Percentiles rank a stretch among this genome's conserved stretches.
These are phyloP conservation scores for Drosophila grimshawi DNA, from an alignment of 1,140 invertebrate species.

Conservation along the genomic window DNA sequence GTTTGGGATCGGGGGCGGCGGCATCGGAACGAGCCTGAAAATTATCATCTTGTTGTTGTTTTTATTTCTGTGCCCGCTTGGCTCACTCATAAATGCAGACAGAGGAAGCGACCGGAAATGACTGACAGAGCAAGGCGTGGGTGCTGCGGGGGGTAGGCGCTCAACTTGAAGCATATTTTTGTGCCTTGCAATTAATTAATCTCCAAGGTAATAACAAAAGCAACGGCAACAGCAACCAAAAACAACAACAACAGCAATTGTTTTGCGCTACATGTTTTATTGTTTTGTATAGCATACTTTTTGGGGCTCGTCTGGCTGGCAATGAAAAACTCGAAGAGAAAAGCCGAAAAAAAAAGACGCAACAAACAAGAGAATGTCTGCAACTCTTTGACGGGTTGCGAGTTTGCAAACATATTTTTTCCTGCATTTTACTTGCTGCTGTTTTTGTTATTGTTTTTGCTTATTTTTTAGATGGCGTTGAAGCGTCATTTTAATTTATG, in stretches of 20 bases:
- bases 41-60: slow-evolving; percentile 75
- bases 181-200: slow-evolving; percentile 77
- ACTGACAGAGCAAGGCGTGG: slow-evolving; percentile 55
- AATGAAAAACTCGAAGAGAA: slow-evolving; percentile 25
- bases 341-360: slow-evolving; percentile 9
- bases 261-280: slow-evolving; percentile 68
- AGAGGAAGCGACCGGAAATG: slow-evolving; percentile 55
- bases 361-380: slow-evolving; percentile 18
- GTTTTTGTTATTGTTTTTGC: background rate
- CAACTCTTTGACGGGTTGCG: slow-evolving; percentile 54
- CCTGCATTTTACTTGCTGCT: slow-evolving; percentile 17
- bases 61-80: slow-evolving; percentile 26
- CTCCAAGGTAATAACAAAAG: slow-evolving; percentile 78
- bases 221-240: slow-evolving; percentile 33
- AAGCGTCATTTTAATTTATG: slow-evolving; percentile 74
- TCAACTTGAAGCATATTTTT: slow-evolving; percentile 76
- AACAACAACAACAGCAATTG: slow-evolving; percentile 62
- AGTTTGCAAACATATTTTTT: slow-evolving; percentile 45
- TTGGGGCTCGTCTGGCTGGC: slow-evolving; percentile 18
- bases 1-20: background rate
- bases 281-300: slow-evolving; percentile 50
- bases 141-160: background rate
- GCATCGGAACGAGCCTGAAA: slow-evolving; percentile 63
- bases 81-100: slow-evolving; percentile 65
- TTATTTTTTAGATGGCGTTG: slow-evolving; percentile 35